Base-by-base conservation (phyloP, 2,113 vertebrate genomes). In the Enhydra lutris region DNA sequence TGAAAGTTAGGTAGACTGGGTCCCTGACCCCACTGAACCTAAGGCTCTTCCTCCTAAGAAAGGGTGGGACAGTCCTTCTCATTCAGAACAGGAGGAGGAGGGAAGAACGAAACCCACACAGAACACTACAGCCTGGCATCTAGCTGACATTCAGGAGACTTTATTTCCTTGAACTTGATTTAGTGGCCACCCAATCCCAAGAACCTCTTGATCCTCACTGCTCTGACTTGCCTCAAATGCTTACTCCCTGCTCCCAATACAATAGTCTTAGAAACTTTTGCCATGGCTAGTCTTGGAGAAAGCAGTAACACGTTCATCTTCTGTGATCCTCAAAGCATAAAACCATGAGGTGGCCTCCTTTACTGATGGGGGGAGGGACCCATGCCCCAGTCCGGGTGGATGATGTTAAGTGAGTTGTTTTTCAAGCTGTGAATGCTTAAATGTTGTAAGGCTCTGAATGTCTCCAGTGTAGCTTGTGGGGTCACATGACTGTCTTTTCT, bases 341-440 rank as follows among this genome's bases (percentile, higher is more conserved):
- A 84, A 31, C 45, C 39, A 2, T 1, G 63, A 73, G 57, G 55
- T 2, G 3, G 20, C 61, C 36, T 73, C 26, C 1, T 10, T n/a
- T 57, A 36, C 42, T 8, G 47, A 11, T 2, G 4, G 50, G 15
- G 57, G n/a, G 34, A 18, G 4, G 14, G 21, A 26, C 6, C 26
- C 15, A 18, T 42, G 42, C 23, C 20, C 65, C 3, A 0, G 76
- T 31, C 18, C 31, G n/a, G 0, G 1, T 3, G 29, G 52, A 15
- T 13, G 69, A 18, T 39, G 59, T 47, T 80, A 52, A 2, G 18
- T 34, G 21, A 6, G 61, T 65, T 1, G 0, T 11, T 74, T 81
- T 31, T 57, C 80, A 84, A 74, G 36, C 1, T 13, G 23, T 83
- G 79, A 55, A 39, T 69, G 88, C 71, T 65, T 29, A 67, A 79